phyloP scores from a whole-genome alignment of 2,113 vertebrate genomes.

The Steatornis caripensis region DNA sequence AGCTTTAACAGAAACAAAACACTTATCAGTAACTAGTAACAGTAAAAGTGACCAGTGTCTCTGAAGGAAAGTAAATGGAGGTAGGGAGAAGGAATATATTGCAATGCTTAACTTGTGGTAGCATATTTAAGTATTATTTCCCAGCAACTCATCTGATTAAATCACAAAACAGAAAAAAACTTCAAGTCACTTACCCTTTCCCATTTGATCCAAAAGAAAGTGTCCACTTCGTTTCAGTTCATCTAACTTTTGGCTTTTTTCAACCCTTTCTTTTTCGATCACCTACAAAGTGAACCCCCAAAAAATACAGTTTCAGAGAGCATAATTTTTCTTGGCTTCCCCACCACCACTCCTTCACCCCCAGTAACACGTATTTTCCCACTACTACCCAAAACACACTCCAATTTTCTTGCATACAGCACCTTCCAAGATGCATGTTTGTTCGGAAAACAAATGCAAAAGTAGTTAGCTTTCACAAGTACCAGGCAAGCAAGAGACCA shows the following conservation, averaged over 20 bases:
- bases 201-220: slow-evolving; percentile 79
- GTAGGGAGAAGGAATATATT: neutral
- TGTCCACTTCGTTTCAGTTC: slow-evolving; percentile 77
- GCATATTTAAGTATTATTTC: neutral
- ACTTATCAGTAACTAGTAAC: neutral
- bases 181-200: slow-evolving; percentile 77
- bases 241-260: slow-evolving; percentile 70
- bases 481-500: neutral
- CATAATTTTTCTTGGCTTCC: neutral
- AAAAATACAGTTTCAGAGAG: neutral
- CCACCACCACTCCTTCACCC: too few species aligned
- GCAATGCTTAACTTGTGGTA: neutral
- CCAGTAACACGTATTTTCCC: neutral
- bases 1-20: neutral
- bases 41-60: neutral
- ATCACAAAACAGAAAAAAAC: neutral
- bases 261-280: slow-evolving; percentile 76
- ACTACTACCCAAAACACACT: neutral
- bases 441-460: neutral
- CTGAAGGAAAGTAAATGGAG: neutral
- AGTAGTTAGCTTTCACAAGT: neutral
- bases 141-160: neutral
- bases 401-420: neutral
- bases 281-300: slow-evolving; percentile 64
- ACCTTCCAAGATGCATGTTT: neutral